phyloP scores from a whole-genome alignment of 2,797 vertebrate genomes.

The Bradypus variegatus region DNA sequence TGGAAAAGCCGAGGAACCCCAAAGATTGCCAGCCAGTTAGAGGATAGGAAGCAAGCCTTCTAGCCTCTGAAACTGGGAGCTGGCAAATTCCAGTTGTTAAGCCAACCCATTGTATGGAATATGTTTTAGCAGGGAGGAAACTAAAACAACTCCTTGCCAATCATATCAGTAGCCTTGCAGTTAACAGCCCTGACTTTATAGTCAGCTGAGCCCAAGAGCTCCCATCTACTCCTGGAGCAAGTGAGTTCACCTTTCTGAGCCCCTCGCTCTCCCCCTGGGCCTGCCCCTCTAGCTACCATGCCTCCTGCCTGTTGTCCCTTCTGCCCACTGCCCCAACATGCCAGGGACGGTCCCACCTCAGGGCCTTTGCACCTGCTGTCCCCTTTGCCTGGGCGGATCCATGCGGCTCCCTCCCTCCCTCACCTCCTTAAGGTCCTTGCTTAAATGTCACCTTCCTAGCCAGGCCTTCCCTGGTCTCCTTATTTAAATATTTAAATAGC shows the following conservation, averaged over 20 bases:
- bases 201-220: background rate
- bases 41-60: no score
- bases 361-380: background rate
- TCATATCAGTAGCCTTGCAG: background rate
- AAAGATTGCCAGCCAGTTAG: no score
- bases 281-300: background rate
- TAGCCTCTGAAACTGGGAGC: no score
- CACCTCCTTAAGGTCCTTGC: background rate
- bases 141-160: no score
- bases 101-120: no score
- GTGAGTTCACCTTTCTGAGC: background rate
- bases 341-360: background rate
- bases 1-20: no score
- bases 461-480: background rate
- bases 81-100: no score
- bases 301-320: background rate
- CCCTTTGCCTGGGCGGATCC: background rate
- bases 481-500: background rate
- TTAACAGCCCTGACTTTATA: background rate
- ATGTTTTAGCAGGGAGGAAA: no score
- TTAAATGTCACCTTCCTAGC: background rate
- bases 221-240: background rate
- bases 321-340: rapidly evolving
- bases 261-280: background rate
- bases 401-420: background rate